phyloP scores from a whole-genome alignment of 2,113 vertebrate genomes.

The Verasper variegatus region DNA sequence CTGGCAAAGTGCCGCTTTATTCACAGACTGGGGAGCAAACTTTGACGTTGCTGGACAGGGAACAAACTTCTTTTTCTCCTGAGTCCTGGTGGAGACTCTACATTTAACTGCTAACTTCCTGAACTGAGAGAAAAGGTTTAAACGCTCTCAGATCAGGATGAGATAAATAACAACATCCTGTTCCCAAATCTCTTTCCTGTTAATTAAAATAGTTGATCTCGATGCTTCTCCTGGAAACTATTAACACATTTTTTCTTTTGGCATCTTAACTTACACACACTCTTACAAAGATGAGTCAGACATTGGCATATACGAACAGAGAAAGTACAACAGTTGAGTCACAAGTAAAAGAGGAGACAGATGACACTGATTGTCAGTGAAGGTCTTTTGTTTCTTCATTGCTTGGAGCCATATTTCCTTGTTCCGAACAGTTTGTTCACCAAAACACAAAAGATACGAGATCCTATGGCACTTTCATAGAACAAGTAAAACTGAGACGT shows the following conservation, averaged over 20 bases:
- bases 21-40: constrained; percentile 29
- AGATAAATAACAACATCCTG: constrained; percentile 32
- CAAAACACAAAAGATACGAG: constrained; percentile 32
- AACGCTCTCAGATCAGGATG: constrained; percentile 42
- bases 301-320: not conserved
- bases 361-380: constrained; percentile 2
- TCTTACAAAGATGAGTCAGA: too few relatives aligned
- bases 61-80: constrained; percentile 43
- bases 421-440: constrained; percentile 23
- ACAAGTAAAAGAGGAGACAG: too few relatives aligned
- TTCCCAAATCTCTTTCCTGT: constrained; percentile 13
- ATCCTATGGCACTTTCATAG: constrained; percentile 62
- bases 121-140: constrained; percentile 29
- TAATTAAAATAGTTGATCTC: constrained; percentile 3
- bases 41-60: constrained; percentile 27
- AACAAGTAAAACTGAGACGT: constrained; percentile 58
- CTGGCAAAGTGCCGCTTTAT: constrained; percentile 31
- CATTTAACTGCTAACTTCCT: constrained; percentile 47
- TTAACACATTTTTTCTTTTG: constrained; percentile 3
- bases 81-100: constrained; percentile 18
- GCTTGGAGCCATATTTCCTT: too few relatives aligned
- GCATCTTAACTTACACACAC: not conserved
- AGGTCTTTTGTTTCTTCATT: constrained; percentile 14
- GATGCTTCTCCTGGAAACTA: not conserved
- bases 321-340: not conserved